Evolutionary conservation across 2,113 vertebrate species (phyloP), one percentile per base, ranked within the genome.

Genomic region (Copsychus sechellarum): DNA sequence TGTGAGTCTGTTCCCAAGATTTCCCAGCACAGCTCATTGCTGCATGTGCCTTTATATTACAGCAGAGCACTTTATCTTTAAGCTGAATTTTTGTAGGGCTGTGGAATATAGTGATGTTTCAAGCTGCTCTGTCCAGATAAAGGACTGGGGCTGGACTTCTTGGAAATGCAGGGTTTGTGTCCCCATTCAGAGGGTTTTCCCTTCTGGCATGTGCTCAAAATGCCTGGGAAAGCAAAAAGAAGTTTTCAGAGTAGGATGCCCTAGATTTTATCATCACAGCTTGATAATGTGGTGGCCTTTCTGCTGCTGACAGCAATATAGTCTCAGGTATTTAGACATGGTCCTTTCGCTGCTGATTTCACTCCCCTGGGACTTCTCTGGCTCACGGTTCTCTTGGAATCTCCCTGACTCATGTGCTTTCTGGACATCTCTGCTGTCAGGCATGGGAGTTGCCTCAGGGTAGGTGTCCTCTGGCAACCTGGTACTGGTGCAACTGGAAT

Each of bases 41-140:
- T 76, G n/a, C 53, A 8, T 29, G 61, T 57, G 38, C 64, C 47
- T 80, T 91, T 48, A 62, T 58, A 54, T 82, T 82, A 70, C 0
- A 71, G 93, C 56, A 83, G 60, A 94, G 56, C 25, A 19, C 25
- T 95, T 93, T 86, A 74, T 83, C 82, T 90, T 84, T 24, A 21
- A n/a, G 54, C 36, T 83, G 43, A 78, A 50, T 81, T 88, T 80
- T 77, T 62, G 22, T 65, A 47, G 62, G 33, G 51, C 56, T 78
- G 77, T 74, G 89, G 42, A 74, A 61, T 92, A 56, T 12, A 77
- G 38, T 5, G 40, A 36, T 58, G 36, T 38, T 70, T 92, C 92
- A 62, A 89, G 61, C 73, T 95, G 89, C 58, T 53, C 51, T 53
- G 34, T 66, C 54, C 67, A 86, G 90, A 94, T 92, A 94, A 92